These are phyloP conservation scores for Melanchra persicariae DNA, from an alignment of 2,888 invertebrate species.

Conservation along the genomic window DNA sequence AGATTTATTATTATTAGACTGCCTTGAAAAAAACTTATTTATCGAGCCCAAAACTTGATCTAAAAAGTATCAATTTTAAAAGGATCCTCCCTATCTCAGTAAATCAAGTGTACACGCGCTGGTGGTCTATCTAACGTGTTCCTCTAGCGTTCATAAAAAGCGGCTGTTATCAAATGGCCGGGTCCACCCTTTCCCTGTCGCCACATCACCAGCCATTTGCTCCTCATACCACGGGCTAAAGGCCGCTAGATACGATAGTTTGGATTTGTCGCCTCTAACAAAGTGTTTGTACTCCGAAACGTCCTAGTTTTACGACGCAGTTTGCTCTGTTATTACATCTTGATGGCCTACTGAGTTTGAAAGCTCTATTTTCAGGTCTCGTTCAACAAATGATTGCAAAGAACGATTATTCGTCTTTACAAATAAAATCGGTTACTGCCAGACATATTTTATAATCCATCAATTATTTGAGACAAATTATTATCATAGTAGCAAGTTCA, in stretches of 20 bases:
- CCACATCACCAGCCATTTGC: conserved; percentile 82
- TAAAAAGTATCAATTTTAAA: conserved; percentile 19
- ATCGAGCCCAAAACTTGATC: not conserved
- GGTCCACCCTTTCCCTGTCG: conserved; percentile 84
- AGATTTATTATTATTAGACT: not conserved
- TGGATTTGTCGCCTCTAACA: conserved; percentile 56
- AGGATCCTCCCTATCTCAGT: conserved; percentile 28
- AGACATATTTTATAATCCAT: conserved; percentile 27
- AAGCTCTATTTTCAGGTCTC: conserved; percentile 15
- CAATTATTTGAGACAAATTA: conserved; percentile 27
- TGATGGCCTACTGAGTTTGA: conserved; percentile 46
- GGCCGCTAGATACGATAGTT: conserved; percentile 65
- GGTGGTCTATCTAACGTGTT: conserved; percentile 61
- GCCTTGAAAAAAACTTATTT: not conserved
- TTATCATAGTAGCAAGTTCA: too few relatives aligned
- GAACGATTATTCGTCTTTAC: not conserved
- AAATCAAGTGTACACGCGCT: conserved; percentile 51
- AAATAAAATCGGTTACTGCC: conserved; percentile 5
- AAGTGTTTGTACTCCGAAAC: conserved; percentile 54
- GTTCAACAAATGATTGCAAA: conserved; percentile 17
- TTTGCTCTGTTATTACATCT: conserved; percentile 59
- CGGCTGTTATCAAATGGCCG: conserved; percentile 76
- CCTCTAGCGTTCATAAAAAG: conserved; percentile 76
- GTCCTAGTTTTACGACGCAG: conserved; percentile 56
- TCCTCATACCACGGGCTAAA: conserved; percentile 69